Evolutionary conservation across 2,888 invertebrate species (phyloP), one percentile per base, ranked within the genome.

Genomic region (Diaperis boleti): DNA sequence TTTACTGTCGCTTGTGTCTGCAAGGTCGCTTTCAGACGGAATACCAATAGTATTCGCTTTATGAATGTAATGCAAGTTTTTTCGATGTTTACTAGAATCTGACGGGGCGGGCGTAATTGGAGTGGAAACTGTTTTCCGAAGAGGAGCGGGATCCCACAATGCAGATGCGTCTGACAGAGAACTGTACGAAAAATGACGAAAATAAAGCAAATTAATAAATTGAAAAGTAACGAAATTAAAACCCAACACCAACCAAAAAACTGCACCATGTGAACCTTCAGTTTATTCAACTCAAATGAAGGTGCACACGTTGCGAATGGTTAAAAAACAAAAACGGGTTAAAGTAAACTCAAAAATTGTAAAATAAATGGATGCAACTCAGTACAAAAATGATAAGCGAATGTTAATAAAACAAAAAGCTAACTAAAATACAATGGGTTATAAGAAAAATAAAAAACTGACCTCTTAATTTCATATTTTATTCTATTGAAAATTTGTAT

Each of bases 41-140:
- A 87, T 83, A 76, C 86, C 86, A 76, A 87, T 86, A 18, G 87
- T 87, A 78, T 87, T 87, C 15, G 87, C 85, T 75, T 81, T 81
- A 64, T 81, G 81, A 29, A 79, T 70, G 50, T 72, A 70, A 55
- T 74, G 76, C 7, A 71, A 62, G 11, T 74, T 72, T 68, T 78
- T 80, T 60, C 78, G 69, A 14, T 73, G 74, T 62, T 74, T 75
- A 31, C 60, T 62, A 33, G 54, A 37, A 54, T 67, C 44, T 18
- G 59, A 13, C 6, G 64, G 47, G 11, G 71, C 63, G 11, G 77
- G 74, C 39, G 72, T 65, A 18, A 68, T 62, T 37, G 84, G 83
- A 71, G 82, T 81, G 52, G 83, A 84, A 64, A 82, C 75, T 7
- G 74, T 72, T 80, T 84, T 85, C 68, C 84, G 78, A 55, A 73